Evolutionary conservation across 2,797 vertebrate genomes (phyloP), one percentile per base, ranked within the genome.

Genomic region (Iguana delicatissima): DNA sequence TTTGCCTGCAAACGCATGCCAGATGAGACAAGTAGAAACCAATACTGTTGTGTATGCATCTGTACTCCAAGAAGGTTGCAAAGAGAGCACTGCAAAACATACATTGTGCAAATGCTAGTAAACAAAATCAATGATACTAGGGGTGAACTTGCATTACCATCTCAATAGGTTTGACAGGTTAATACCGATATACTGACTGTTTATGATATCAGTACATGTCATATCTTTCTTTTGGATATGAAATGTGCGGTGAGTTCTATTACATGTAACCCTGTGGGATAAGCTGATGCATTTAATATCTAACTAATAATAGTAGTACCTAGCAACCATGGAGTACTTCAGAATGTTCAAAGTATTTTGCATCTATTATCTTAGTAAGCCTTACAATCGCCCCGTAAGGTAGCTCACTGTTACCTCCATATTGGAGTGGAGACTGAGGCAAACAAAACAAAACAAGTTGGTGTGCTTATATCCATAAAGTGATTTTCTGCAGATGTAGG

Each of bases 1-100:
- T 95, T 96, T 95, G 93, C 95, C 94, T 96, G 89, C 93, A 93
- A 91, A 93, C 94, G 96, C 96, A 96, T 96, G 95, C 95, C 93
- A 92, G 93, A 95, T 92, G 89, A 93, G 94, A 94, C 72, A 93
- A 93, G 84, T 93, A 95, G 93, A 92, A 93, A 92, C 94, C 91
- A 73, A 52, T 0, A 67, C 84, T 0, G 81, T 79, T 76, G 35
- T 89, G 92, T 90, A 93, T 94, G 91, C 92, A 91, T 92, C 92
- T 93, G 90, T 90, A 73, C 93, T 94, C 91, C 94, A 32, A 93
- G 88, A 74, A 90, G 52, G 22, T 74, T 86, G 52, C 50, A 57
- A 42, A 42, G 38, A 55, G 32, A 52, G 89, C 24, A 0, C 93
- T 89, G 90, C 93, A 91, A 87, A 91, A 92, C 89, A 85, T 90